Conservation (phyloP, 1,140 invertebrate species). For the Neoseiulus cucumeris region DNA sequence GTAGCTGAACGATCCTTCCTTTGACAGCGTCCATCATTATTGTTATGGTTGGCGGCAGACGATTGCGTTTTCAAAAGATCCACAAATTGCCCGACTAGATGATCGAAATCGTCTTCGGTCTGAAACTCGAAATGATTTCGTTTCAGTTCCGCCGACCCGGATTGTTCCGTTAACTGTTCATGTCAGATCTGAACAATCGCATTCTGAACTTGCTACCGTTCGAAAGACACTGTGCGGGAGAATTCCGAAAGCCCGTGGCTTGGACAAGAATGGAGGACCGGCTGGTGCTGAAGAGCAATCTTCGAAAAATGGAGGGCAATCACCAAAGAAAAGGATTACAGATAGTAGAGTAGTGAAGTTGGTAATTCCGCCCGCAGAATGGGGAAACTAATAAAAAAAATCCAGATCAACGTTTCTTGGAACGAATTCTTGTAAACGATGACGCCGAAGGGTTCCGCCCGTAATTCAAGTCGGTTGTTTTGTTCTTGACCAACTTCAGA, state of each 20-base stretch:
- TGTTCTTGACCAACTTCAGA: not conserved
- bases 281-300: not conserved
- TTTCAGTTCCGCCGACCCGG: not conserved
- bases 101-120: conserved; percentile 6
- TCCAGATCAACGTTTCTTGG: too few relatives aligned
- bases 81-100: not conserved
- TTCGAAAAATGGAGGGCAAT: too few relatives aligned
- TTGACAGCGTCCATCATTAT: not conserved
- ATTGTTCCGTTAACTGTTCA: too few relatives aligned
- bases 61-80: not conserved
- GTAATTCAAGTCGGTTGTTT: not conserved
- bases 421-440: too few relatives aligned
- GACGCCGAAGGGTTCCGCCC: too few relatives aligned
- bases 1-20: not conserved
- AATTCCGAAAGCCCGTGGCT: not conserved
- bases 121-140: not conserved
- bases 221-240: not conserved
- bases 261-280: not conserved
- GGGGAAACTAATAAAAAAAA: too few relatives aligned
- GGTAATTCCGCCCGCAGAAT: too few relatives aligned
- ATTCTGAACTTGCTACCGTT: not conserved
- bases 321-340: too few relatives aligned
- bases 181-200: not conserved
- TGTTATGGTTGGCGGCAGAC: not conserved
- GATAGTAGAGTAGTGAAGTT: too few relatives aligned